Evolutionary conservation across 2,888 invertebrate species (phyloP), one percentile per base, ranked within the genome.

Genomic region (Pseudoips prasinana): DNA sequence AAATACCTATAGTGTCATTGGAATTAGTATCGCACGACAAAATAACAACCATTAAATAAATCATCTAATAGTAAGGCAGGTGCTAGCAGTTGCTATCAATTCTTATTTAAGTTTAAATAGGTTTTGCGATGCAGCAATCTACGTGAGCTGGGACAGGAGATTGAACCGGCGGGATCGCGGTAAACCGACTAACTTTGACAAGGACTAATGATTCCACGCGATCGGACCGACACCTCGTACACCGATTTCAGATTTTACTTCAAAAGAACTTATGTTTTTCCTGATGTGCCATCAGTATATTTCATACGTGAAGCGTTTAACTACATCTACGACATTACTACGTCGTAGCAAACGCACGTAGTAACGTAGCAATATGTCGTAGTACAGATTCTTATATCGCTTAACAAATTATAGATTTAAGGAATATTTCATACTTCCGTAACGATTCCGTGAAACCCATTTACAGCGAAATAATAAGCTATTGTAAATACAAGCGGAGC

Each of bases 21-120:
- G n/a, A n/a, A n/a, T n/a, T n/a, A n/a, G n/a, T n/a, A n/a, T n/a
- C n/a, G n/a, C n/a, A n/a, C n/a, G n/a, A n/a, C n/a, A n/a, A n/a
- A n/a, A n/a, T n/a, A n/a, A n/a, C n/a, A n/a, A n/a, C n/a, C n/a
- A n/a, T n/a, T n/a, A n/a, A n/a, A n/a, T n/a, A n/a, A n/a, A n/a
- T n/a, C n/a, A n/a, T n/a, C n/a, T n/a, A n/a, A n/a, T n/a, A n/a
- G n/a, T n/a, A n/a, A n/a, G n/a, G n/a, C n/a, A n/a, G n/a, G n/a
- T n/a, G n/a, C 14, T 5, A 14, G 14, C 14, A 14, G 14, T 14
- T 14, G 20, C 20, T 5, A 7, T 3, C 52, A 47, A 58, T 67
- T 71, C 65, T 71, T 70, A 70, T 72, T 72, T 71, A 75, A 74
- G 54, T 73, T 73, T 70, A 73, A 74, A 73, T 69, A 67, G 67